Evolutionary conservation across 2,113 vertebrate genomes (phyloP).

Genomic region (Chaenogobius annularis): DNA sequence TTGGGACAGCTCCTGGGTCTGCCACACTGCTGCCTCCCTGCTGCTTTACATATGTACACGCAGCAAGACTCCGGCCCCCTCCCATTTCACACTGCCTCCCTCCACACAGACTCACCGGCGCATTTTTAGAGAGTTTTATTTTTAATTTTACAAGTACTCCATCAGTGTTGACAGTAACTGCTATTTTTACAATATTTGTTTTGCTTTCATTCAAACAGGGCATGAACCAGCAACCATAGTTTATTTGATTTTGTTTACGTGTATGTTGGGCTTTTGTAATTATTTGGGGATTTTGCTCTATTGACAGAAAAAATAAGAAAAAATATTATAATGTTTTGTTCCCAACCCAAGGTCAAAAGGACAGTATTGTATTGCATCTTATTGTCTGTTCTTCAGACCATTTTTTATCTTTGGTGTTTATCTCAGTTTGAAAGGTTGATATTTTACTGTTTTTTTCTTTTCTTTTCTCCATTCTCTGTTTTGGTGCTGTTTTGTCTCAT

Average conservation of each 20-base stretch:
- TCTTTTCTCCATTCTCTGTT: no score
- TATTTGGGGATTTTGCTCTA: background rate
- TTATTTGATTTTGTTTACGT: background rate
- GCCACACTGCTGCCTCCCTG: conserved; percentile 75
- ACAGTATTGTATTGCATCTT: background rate
- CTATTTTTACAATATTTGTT: background rate
- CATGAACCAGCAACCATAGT: background rate
- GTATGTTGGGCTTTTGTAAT: no score
- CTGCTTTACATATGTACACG: conserved; percentile 82
- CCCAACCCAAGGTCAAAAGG: background rate
- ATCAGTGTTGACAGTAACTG: conserved; percentile 5
- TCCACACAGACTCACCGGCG: conserved; percentile 44
- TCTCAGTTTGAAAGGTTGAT: no score
- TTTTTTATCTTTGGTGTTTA: no score
- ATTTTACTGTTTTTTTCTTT: no score
- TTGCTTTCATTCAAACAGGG: background rate
- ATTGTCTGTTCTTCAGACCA: background rate
- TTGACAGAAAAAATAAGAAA: background rate
- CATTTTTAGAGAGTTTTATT: conserved; percentile 48
- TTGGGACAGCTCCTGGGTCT: conserved; percentile 74
- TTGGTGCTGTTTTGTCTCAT: no score
- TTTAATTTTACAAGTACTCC: conserved; percentile 37
- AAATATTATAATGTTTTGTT: background rate
- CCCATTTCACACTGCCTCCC: conserved; percentile 60
- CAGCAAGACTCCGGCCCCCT: conserved; percentile 73